Base-by-base conservation (phyloP, 2,888 invertebrate genomes). In the Campoletis raptor region DNA sequence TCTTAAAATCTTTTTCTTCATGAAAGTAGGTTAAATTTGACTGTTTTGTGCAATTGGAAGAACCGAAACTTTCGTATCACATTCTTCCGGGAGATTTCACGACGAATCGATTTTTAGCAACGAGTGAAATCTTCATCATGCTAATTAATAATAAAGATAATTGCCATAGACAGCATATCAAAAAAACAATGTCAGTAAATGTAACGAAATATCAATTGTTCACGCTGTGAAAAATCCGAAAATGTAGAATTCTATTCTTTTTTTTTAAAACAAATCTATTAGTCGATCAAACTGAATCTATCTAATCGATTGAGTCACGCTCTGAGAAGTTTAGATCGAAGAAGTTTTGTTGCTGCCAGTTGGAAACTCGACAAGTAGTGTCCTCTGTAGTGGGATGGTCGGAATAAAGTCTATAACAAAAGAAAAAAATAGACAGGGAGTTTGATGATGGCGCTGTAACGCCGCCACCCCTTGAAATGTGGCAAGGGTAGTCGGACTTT, bases 371-470 rank as follows among this genome's bases (percentile, higher is more conserved):
- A 48, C 78, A 37, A n/a, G 64, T 74, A 70, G 69, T 61, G 83
- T 67, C 86, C 57, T 85, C 87, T 83, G 61, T 81, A 18, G 81
- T 42, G 45, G 52, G 70, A 69, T 64, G 12, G 48, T 45, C 8
- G 70, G 54, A 54, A 57, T 40, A 18, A n/a, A 45, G 30, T 48
- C 8, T 12, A 37, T 42, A 36, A 36, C 21, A 18, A 24, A 30
- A 61, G 83, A 70, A 30, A 3, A 21, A 54, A 37, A 15, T 54
- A 64, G 66, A 61, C 52, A 40, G 21, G n/a, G 61, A n/a, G 67
- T 42, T 42, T 79, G 61, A 69, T 8, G 78, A 30, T 69, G 86
- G 81, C 81, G 86, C 67, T 64, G 78, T 69, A 18, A 67, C 24
- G 77, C 72, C 67, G 66, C 78, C 73, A 67, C 77, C 69, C 81